These are phyloP conservation scores for Drosophila melanica DNA, from an alignment of 1,140 invertebrate genomes.

Conservation along the genomic window DNA sequence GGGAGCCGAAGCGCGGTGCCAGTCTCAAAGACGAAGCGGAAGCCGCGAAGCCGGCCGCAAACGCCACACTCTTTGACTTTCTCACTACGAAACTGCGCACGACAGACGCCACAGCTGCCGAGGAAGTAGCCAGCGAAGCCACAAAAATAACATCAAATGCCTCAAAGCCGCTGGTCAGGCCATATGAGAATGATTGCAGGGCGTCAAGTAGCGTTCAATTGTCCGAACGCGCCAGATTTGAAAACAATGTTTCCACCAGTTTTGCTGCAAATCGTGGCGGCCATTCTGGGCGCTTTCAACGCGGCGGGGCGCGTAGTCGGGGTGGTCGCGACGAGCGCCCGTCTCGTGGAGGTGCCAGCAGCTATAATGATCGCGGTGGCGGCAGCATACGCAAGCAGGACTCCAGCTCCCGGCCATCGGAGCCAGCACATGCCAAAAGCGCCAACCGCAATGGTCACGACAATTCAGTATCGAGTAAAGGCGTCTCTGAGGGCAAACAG, in stretches of 20 bases:
- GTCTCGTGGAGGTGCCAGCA: slow-evolving; percentile 26
- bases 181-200: slow-evolving; percentile 25
- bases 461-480: slow-evolving; percentile 18
- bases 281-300: slow-evolving; percentile 32
- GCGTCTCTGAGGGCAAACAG: slow-evolving; percentile 29
- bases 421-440: slow-evolving; percentile 28
- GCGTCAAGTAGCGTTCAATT: slow-evolving; percentile 7
- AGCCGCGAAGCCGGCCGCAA: slow-evolving; percentile 90
- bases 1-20: slow-evolving; percentile 76
- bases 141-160: slow-evolving; percentile 83
- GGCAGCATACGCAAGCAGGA: slow-evolving; percentile 39
- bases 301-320: slow-evolving; percentile 50
- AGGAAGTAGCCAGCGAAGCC: slow-evolving; percentile 26
- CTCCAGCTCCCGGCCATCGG: not conserved
- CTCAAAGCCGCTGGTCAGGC: slow-evolving; percentile 41
- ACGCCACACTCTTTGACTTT: slow-evolving; percentile 94
- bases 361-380: slow-evolving; percentile 21
- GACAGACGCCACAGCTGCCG: slow-evolving; percentile 24
- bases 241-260: slow-evolving; percentile 82
- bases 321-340: slow-evolving; percentile 52
- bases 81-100: slow-evolving; percentile 90
- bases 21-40: slow-evolving; percentile 86
- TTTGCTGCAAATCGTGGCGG: slow-evolving; percentile 76
- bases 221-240: slow-evolving; percentile 62
- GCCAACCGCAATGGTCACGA: slow-evolving; percentile 49